These are phyloP conservation scores for Melipona quadrifasciata DNA, from an alignment of 1,140 invertebrate species.

Conservation along the genomic window DNA sequence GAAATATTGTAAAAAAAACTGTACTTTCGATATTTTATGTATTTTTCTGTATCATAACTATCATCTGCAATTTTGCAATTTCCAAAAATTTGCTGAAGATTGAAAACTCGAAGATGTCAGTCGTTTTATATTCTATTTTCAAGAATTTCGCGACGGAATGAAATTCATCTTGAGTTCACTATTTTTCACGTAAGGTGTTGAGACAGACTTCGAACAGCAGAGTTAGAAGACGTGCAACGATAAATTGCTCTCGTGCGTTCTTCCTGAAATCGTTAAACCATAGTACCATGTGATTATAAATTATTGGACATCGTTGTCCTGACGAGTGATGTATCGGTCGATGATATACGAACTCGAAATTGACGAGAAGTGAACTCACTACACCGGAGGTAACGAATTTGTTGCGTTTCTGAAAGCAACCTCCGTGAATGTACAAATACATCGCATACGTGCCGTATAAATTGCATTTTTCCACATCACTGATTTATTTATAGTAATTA, in stretches of 20 bases:
- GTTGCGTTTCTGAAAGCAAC: not conserved
- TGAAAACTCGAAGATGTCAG: not conserved
- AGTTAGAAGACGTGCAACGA: not conserved
- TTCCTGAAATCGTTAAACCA: slow-evolving; percentile 13
- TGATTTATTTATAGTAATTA: not conserved
- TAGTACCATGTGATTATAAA: slow-evolving; percentile 10
- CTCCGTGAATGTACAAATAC: not conserved
- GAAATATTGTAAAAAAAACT: no score
- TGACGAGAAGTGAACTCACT: slow-evolving; percentile 26
- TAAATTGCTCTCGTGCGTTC: slow-evolving; percentile 10
- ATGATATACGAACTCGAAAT: slow-evolving; percentile 9
- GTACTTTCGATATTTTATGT: no score
- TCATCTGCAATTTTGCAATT: no score
- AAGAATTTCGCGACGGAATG: not conserved
- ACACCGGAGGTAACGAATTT: slow-evolving; percentile 6
- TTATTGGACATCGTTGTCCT: slow-evolving; percentile 20
- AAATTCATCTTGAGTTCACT: not conserved
- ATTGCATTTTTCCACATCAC: no score
- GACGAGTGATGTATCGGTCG: not conserved
- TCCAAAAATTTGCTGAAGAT: not conserved
- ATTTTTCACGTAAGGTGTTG: not conserved
- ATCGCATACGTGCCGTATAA: not conserved
- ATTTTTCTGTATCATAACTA: no score
- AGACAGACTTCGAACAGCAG: not conserved
- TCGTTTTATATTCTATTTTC: not conserved